Conservation (phyloP, 2,797 vertebrate species). For the Eulemur rubriventer region DNA sequence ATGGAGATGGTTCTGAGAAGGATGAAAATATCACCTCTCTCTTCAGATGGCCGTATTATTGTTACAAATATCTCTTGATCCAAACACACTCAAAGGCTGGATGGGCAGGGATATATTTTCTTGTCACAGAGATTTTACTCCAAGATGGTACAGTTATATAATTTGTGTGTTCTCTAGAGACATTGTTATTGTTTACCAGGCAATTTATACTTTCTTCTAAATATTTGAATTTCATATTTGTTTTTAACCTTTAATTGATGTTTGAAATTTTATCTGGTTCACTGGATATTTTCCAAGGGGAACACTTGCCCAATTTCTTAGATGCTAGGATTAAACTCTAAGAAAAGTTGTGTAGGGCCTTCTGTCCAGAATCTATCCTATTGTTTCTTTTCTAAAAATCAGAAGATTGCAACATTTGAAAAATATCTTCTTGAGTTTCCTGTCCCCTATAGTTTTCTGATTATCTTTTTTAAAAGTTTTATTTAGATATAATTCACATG, state of each 20-base stretch:
- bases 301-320: background rate
- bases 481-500: background rate
- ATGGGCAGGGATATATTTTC: background rate
- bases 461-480: background rate
- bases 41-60: background rate
- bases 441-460: background rate
- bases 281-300: background rate
- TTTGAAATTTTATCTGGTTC: background rate
- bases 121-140: background rate
- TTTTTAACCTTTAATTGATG: background rate
- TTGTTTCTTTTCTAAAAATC: background rate
- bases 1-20: background rate
- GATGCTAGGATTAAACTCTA: background rate
- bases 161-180: background rate
- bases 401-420: background rate
- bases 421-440: background rate
- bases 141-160: background rate
- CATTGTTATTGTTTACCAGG: background rate
- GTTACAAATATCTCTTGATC: background rate
- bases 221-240: background rate
- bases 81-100: background rate
- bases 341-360: background rate
- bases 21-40: background rate
- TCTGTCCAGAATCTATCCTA: background rate
- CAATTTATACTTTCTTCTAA: background rate